Evolutionary conservation across 2,888 invertebrate species (phyloP), one percentile per base, ranked within the genome.

Genomic region (Asteroscopus sphinx): DNA sequence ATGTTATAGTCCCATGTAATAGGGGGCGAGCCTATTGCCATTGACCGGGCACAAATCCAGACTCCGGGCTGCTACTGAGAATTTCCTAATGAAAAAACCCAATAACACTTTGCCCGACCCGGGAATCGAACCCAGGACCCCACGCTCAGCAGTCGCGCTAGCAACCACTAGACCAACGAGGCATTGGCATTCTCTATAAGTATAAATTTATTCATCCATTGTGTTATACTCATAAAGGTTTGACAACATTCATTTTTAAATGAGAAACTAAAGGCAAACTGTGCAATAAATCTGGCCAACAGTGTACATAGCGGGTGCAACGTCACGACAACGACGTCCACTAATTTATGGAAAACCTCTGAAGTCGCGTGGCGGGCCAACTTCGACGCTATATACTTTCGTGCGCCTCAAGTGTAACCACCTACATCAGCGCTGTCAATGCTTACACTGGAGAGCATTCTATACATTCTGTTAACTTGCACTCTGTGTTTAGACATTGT

Each of bases 331-430:
- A 81, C 82, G 87, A 82, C 83, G 79, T 75, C 77, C 79, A 86
- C 82, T 91, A 92, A 92, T 92, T 92, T 92, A 92, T 92, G 91
- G 88, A 90, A 88, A 91, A 85, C 86, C 86, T 80, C 84, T 67
- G 76, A 73, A 81, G 77, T 77, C 73, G 72, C 73, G 60, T 69
- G 55, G 58, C 71, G 67, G 55, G 68, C 59, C 60, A 65, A 75
- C 70, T 69, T 73, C 53, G 56, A 56, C 49, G 67, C 56, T 72
- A 71, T 71, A 53, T 49, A 68, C 68, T 76, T 71, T 73, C 52
- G 52, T 67, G 54, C 40, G 57, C 69, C 63, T 44, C 56, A 55
- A 78, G 70, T 78, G 70, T 70, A 76, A 64, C 46, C 54, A 57
- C 46, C 47, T 66, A 72, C 52, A 54, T 58, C 58, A 51, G 44